Base-by-base conservation (phyloP, 2,888 invertebrate species). In the Protula sp. region DNA sequence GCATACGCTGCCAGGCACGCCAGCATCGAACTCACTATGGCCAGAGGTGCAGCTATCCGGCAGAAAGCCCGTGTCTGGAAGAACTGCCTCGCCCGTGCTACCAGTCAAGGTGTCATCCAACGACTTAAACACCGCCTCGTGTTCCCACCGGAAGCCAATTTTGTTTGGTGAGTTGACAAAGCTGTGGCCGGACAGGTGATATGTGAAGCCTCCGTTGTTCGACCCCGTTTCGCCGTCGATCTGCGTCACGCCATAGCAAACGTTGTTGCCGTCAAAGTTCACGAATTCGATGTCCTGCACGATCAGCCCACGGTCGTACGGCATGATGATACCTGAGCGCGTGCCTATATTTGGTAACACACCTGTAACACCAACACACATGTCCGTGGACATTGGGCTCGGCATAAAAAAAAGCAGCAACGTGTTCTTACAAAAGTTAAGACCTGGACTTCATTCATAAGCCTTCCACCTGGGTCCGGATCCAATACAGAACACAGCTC, bases 61-160 rank as follows among this genome's bases (percentile, higher is more conserved):
- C 38, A 38, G 9, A 19, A 38, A 38, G 38, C 38, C 38, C 9
- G 9, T 38, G 9, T 38, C 19, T 14, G 38, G 38, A 14, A 38
- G 38, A 19, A 50, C 50, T 24, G 14, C 5, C 24, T 26, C 50
- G 19, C 30, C 68, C 1, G 61, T 30, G 3, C 58, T 54, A 3
- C 72, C 72, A 5, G 69, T 64, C 19, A 77, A 58, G 0, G 73
- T 57, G 1, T 74, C 76, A 59, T 77, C 77, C 2, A 60, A 5
- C 60, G 75, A 77, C 19, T 64, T 27, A 2, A 74, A 54, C 0
- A 67, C 61, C 22, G 56, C 58, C 38, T 66, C 63, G 45, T 60
- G 67, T 55, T 58, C 45, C 69, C 69, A 70, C n/a, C 29, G 48
- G 28, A 26, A 66, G 38, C 9, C 3, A 3, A 26, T 64, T 47